Evolutionary conservation across 1,140 invertebrate genomes (phyloP), one percentile per base, ranked within the genome.

Genomic region (Euura lappo): DNA sequence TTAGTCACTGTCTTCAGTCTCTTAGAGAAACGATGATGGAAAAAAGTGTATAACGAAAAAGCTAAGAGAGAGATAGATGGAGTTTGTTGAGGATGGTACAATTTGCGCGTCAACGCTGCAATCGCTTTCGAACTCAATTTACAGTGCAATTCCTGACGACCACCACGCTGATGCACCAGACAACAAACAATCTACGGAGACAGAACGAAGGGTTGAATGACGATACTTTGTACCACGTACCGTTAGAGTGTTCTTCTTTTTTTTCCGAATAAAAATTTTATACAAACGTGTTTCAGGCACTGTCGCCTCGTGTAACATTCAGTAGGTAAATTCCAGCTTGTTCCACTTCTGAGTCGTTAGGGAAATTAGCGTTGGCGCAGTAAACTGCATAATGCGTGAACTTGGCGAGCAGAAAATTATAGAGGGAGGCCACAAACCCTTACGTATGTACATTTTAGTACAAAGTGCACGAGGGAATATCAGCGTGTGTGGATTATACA

Each of bases 111-210:
- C 47, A 7, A 51, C 28, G 28, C 28, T 51, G 47, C n/a, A n/a
- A 51, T 51, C 47, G 47, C 47, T 51, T 51, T 51, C 47, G 47
- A 51, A 51, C 47, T 51, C 47, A 51, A 51, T 51, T 51, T 51
- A 7, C 47, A 51, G 7, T 51, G 47, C 47, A 51, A 51, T 51
- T 51, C 47, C 2, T 51, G 1, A 51, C 47, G 7, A 51, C n/a
- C 47, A n/a, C 47, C 47, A 51, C 47, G 47, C 7, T 51, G 7
- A 51, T 2, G 11, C 47, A 51, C n/a, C 47, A 2, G 47, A 51
- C 2, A 51, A 2, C 7, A 51, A 2, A 51, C 7, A 51, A 51
- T 8, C 7, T 8, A 51, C 6, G 11, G 11, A 2, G 11, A 51
- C 2, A 51, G 47, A 51, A 51, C 47, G 11, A 51, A 51, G 11